Base-by-base conservation (phyloP, 2,888 invertebrate species). In the Acheta domesticus region DNA sequence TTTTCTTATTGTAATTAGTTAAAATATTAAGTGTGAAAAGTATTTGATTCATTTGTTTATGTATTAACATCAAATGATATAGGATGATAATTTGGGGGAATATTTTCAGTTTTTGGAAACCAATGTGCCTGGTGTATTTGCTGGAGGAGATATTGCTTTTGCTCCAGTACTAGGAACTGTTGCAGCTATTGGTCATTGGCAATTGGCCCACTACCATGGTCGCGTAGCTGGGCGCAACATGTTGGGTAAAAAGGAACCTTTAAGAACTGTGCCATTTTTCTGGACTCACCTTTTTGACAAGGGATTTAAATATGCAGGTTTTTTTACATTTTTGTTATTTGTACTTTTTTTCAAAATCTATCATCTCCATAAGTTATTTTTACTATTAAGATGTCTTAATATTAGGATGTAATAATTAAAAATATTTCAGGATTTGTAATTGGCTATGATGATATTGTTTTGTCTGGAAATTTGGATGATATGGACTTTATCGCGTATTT, bases 141-240 rank as follows among this genome's bases (percentile, higher is more conserved):
- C 94, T 16, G 97, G 96, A 73, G 99, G 99, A 5, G 99, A 99
- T 86, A 94, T 97, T 82, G 96, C 95, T 0, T 89, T 92, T 84
- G 96, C 96, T 77, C 98, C 98, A 0, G 92, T 97, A 5, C 93
- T 91, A 84, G 89, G 91, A 83, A 89, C 91, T 83, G 89, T 91
- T 76, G 91, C 92, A 81, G 90, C 92, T 76, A 95, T 98, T 83
- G 97, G 96, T 1, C 99, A 99, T 86, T 96, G 94, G 87, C 93
- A 95, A 77, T 89, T 98, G 85, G 96, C 98, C 1, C 95, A 96
- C 84, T 94, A 96, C 85, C 98, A 98, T 86, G 99, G 97, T 0
- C 91, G 91, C 82, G 89, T 94, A 48, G 98, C 97, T 2, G 98
- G 94, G 2, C 87, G 93, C 80, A 96, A 96, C 87, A 96, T 98